Evolutionary conservation across 2,113 vertebrate species (phyloP).

Genomic region (Natator depressus): DNA sequence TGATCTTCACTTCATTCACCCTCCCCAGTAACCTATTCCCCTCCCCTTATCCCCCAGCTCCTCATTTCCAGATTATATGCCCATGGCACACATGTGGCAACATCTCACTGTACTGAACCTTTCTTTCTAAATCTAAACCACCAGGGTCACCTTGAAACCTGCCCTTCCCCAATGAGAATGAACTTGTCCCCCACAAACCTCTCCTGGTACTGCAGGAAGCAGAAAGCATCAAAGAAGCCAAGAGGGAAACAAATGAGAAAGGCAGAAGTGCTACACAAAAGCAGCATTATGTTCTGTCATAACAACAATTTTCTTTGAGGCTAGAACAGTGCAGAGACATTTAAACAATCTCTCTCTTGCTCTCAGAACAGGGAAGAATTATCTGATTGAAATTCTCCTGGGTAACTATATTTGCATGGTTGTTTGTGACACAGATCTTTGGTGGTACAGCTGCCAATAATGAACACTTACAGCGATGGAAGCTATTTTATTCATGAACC

Average conservation of each 20-base stretch:
- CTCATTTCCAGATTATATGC: neutral
- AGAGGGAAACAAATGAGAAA: neutral
- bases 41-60: neutral
- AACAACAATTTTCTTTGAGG: neutral
- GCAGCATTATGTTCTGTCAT: neutral
- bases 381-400: neutral
- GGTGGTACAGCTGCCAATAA: neutral
- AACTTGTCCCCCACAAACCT: neutral
- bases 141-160: neutral
- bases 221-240: neutral
- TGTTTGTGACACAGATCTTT: neutral
- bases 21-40: neutral
- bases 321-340: neutral
- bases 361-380: neutral
- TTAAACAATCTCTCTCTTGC: neutral
- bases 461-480: fast-evolving
- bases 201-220: neutral
- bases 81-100: neutral
- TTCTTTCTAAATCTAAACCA: neutral
- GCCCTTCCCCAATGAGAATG: neutral
- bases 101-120: neutral
- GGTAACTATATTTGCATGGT: fast-evolving
- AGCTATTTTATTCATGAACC: neutral
- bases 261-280: neutral
- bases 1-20: neutral